These are phyloP conservation scores for Adelges cooleyi DNA, from an alignment of 1,140 invertebrate genomes.

Conservation along the genomic window DNA sequence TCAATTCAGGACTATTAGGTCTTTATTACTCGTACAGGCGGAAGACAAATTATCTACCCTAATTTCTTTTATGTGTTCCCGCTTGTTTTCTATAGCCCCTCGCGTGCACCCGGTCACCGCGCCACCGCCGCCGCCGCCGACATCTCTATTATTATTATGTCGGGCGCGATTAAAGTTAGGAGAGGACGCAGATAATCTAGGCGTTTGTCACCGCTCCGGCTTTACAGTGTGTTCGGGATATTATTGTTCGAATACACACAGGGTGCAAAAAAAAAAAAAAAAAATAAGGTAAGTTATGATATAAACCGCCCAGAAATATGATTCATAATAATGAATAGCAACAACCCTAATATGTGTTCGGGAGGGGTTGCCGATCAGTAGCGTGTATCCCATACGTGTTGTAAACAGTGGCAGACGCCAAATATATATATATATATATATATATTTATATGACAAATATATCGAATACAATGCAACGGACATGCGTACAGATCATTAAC, in stretches of 20 bases:
- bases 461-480: neutral
- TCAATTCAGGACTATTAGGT: constrained; percentile 27
- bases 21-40: constrained; percentile 29
- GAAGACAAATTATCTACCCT: constrained; percentile 29
- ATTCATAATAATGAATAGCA: constrained; percentile 23
- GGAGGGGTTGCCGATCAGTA: neutral
- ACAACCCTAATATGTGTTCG: constrained; percentile 1
- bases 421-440: neutral
- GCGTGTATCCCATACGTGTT: neutral
- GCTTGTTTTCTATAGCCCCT: constrained; percentile 21
- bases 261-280: constrained; percentile 8
- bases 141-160: constrained; percentile 28
- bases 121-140: constrained; percentile 11
- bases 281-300: constrained; percentile 21
- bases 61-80: constrained; percentile 22
- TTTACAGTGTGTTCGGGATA: neutral
- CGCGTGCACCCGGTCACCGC: neutral
- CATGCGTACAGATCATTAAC: constrained; percentile 27
- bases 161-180: constrained; percentile 22
- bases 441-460: constrained; percentile 14
- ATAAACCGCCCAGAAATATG: constrained; percentile 29
- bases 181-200: constrained; percentile 14
- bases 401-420: neutral
- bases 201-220: constrained; percentile 11
- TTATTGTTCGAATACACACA: constrained; percentile 3